Evolutionary conservation across 1,140 invertebrate genomes (phyloP).

Genomic region (silkworm (Bombyx mori)): ASM3026992v2 NC_085116.1:4312001-4312500

Average conservation of each 20-base stretch:
- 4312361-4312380: too few relatives aligned
- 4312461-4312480: neutral
- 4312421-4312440: neutral
- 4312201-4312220: conserved; percentile 5
- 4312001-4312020: too few relatives aligned
- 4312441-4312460: conserved; percentile 1
- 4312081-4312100: too few relatives aligned
- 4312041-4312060: too few relatives aligned
- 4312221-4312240: conserved; percentile 1
- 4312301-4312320: neutral
- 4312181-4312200: conserved; percentile 19
- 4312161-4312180: conserved; percentile 31
- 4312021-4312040: too few relatives aligned
- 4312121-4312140: neutral
- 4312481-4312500: conserved; percentile 3
- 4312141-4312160: conserved; percentile 32
- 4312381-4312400: too few relatives aligned
- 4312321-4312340: too few relatives aligned
- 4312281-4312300: conserved; percentile 1
- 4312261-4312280: neutral
- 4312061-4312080: too few relatives aligned
- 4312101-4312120: neutral
- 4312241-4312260: neutral
- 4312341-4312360: too few relatives aligned
- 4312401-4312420: too few relatives aligned